These are phyloP conservation scores for Theristicus caerulescens DNA, from an alignment of 2,113 vertebrate genomes.

Conservation along the genomic window DNA sequence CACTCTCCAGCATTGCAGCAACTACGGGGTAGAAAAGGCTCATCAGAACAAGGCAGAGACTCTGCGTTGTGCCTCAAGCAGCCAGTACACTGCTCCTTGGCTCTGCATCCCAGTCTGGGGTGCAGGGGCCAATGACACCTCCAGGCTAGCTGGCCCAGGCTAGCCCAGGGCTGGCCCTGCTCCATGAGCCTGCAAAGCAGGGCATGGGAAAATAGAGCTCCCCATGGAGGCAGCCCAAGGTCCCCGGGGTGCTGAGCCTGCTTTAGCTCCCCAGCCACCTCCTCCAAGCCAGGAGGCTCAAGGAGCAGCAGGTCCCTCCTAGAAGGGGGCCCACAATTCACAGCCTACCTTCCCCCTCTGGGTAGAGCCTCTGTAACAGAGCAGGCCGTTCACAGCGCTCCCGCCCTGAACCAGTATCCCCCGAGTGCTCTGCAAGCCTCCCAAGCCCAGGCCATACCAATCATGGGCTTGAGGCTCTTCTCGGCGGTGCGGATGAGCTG, in stretches of 20 bases:
- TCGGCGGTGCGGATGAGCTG: slow-evolving; percentile 77
- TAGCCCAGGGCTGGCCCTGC: neutral
- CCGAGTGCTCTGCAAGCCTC: fast-evolving
- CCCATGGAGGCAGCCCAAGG: neutral
- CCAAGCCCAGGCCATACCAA: slow-evolving; percentile 40
- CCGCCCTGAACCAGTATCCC: neutral
- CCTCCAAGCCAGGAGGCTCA: neutral
- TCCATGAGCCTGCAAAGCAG: neutral
- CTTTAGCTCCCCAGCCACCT: neutral
- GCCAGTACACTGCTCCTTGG: fast-evolving
- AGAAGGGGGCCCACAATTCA: no score
- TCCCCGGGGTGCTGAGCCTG: neutral
- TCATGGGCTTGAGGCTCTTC: slow-evolving; percentile 73
- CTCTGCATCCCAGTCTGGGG: fast-evolving
- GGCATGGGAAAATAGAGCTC: fast-evolving
- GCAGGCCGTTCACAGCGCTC: fast-evolving
- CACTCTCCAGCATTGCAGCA: slow-evolving; percentile 77
- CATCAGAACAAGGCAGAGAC: fast-evolving
- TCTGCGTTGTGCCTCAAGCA: fast-evolving
- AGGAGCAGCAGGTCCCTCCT: neutral
- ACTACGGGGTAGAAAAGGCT: slow-evolving; percentile 49
- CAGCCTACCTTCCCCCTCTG: neutral
- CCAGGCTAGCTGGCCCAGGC: neutral
- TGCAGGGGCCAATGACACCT: no score
- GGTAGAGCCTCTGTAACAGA: neutral